Conservation (phyloP, 2,888 invertebrate genomes). For the Seira ritae region DNA sequence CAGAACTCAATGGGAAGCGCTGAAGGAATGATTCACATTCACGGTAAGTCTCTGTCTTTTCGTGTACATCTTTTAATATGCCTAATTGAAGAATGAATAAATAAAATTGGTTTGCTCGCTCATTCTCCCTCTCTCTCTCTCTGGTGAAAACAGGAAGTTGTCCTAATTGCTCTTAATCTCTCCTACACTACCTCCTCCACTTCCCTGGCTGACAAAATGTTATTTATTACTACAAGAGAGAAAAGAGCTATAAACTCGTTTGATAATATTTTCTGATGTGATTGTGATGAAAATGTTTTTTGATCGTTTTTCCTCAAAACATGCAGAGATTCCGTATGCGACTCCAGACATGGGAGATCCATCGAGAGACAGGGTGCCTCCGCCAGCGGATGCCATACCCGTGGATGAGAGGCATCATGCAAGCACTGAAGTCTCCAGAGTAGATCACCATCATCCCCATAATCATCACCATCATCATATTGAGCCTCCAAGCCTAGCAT, state of each 20-base stretch:
- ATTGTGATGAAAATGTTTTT: not conserved
- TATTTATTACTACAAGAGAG: too few relatives aligned
- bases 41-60: slow-evolving; percentile 81
- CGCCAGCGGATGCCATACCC: slow-evolving; percentile 54
- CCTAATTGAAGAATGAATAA: not conserved
- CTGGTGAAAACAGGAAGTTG: slow-evolving; percentile 30
- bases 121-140: slow-evolving; percentile 4
- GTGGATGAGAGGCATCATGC: slow-evolving; percentile 40
- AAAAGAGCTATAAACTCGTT: too few relatives aligned
- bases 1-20: slow-evolving; percentile 95
- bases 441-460: slow-evolving; percentile 58
- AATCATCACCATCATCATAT: slow-evolving; percentile 44
- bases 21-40: slow-evolving; percentile 91
- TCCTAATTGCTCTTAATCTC: slow-evolving; percentile 41
- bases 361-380: slow-evolving; percentile 50
- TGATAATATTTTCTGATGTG: not conserved
- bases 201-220: too few relatives aligned
- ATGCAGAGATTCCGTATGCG: slow-evolving; percentile 63
- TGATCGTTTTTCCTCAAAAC: not conserved
- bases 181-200: not conserved
- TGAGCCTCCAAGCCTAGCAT: slow-evolving; percentile 51
- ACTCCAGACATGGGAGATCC: slow-evolving; percentile 45
- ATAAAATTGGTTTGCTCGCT: not conserved
- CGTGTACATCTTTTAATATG: not conserved
- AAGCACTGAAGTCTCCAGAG: slow-evolving; percentile 64